phyloP scores from a whole-genome alignment of 2,888 invertebrate species.

The Metellina segmentata region DNA sequence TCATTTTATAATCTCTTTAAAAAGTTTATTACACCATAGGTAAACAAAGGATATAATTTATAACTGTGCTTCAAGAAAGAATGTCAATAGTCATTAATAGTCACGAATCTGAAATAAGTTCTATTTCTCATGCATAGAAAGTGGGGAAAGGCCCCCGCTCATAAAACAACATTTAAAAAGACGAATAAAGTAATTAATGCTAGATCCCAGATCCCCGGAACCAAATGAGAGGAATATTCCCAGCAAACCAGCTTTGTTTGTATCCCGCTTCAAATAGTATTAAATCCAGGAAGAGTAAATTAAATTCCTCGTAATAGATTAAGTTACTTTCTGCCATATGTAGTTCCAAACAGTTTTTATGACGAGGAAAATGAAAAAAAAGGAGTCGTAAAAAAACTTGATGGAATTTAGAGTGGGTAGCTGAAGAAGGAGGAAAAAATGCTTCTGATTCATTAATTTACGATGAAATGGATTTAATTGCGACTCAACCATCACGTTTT shows the following conservation, averaged over 20 bases:
- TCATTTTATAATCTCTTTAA: too few species aligned
- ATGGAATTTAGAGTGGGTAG: conserved; percentile 58
- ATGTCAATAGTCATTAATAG: too few species aligned
- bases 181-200: conserved; percentile 42
- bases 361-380: conserved; percentile 15
- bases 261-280: not conserved
- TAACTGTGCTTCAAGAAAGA: too few species aligned
- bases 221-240: conserved; percentile 1
- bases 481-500: conserved; percentile 39
- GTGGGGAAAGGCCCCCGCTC: too few species aligned
- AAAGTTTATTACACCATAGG: too few species aligned
- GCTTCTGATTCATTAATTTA: conserved; percentile 67
- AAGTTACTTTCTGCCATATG: conserved; percentile 30
- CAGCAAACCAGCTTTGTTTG: conserved; percentile 46
- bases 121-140: too few species aligned
- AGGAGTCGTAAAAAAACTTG: conserved; percentile 30
- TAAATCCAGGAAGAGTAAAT: conserved; percentile 46
- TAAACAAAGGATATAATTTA: too few species aligned
- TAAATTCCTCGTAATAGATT: conserved; percentile 61
- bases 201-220: conserved; percentile 4
- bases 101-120: too few species aligned
- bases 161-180: not conserved
- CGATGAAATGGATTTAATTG: conserved; percentile 74
- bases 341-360: conserved; percentile 9
- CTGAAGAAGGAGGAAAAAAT: conserved; percentile 25